Base-by-base conservation (phyloP, 2,888 invertebrate genomes). In the Acanthopleura granulata region DNA sequence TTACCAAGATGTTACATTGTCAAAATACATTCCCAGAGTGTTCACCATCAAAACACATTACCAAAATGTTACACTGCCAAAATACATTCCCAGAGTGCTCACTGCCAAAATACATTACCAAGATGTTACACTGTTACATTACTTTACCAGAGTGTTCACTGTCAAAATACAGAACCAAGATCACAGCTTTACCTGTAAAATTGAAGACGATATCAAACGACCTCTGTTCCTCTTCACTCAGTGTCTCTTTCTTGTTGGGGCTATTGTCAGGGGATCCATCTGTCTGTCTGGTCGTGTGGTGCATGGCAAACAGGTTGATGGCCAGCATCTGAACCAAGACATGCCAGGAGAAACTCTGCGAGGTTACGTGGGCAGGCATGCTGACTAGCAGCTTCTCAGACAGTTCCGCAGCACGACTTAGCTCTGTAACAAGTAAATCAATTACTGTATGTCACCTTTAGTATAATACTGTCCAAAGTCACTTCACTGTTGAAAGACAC, bases 321-420 rank as follows among this genome's bases (percentile, higher is more conserved):
- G 94, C 93, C 72, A 94, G 92, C 93, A 96, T 95, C 93, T 95
- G 94, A 51, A 95, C 93, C 30, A 96, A 92, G 82, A 94, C 94
- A 91, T 94, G 94, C 0, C 94, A 93, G 72, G 94, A 94, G 81
- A 96, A 94, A 86, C 94, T 94, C 86, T 95, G 94, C 0, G 95
- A 95, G 0, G 95, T 95, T 14, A 95, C 93, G 75, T 95, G 93
- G 0, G 95, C 93, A 0, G 95, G 94, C 80, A 96, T 91, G 51
- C 94, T 94, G 0, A 94, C 92, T 76, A 94, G 94, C 49, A 96
- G 91, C 30, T 93, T 92, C 80, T 93, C 93, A 57, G 94, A 93
- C 74, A 94, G 91, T 3, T 92, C 89, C 22, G 92, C 91, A 0
- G 95, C 94, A 74, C 93, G 91, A 50, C 93, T 92, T 76, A 94